Base-by-base conservation (phyloP, 2,797 vertebrate species). In the Sebastolobus altivelis region DNA sequence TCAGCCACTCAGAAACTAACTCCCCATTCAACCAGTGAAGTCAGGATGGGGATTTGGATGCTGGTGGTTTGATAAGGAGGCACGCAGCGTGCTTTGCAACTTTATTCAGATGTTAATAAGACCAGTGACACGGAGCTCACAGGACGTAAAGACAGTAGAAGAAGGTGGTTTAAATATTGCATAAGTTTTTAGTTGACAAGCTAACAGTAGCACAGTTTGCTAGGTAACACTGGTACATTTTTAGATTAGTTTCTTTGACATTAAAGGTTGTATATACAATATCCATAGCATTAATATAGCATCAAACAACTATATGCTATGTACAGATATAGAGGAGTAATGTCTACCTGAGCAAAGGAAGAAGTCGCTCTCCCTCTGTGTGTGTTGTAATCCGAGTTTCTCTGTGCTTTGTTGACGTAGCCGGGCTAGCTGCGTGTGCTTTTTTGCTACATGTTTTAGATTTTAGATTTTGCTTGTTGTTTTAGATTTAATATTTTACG, bases 1-100 rank as follows among this genome's bases (percentile, higher is more conserved):
- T 87, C 89, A 89, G 85, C 86, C 87, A 73, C 81, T 91, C 80
- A 81, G 37, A 86, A 82, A 86, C 37, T 1, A 80, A 91, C 89
- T 91, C 82, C 79, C 59, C 5, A 55, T 87, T 80, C 54, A 87
- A 62, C 35, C 79, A 81, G 40, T 74, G 59, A 74, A 25, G 25
- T 62, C 58, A n/a, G 55, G 62, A 80, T 13, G 49, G 59, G 75
- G 61, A 81, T 83, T 58, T 74, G 72, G 66, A 72, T 61, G 43
- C 65, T 71, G 49, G 3, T 38, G 55, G 58, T 79, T 72, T 87
- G 54, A 88, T 80, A 82, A 87, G 33, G 33, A 87, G 37, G 43
- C 76, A 81, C 37, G 72, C n/a, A 40, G 12, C 46, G n/a, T 43
- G 59, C 87, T 83, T 79, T 87, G 60, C 71, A 90, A 84, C 58